Evolutionary conservation across 2,797 vertebrate genomes (phyloP), one percentile per base, ranked within the genome.

Genomic region (Salarias fasciatus): DNA sequence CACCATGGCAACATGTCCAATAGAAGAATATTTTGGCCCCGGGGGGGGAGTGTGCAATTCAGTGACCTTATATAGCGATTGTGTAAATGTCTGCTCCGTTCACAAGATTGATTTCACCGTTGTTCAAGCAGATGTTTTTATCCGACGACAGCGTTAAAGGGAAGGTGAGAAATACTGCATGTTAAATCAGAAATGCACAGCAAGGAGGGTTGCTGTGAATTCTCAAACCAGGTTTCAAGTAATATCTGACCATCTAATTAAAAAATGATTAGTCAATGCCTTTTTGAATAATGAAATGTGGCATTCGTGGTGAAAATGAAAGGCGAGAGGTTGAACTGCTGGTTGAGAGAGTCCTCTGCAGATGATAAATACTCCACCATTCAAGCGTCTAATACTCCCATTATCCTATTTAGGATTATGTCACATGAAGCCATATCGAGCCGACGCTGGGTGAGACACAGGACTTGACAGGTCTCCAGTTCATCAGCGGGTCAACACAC

Each of bases 161-260:
- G 54, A 38, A 53, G 6, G 15, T 33, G 11, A 9, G 7, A 38
- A 3, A 5, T 13, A 1, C 28, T 2, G 0, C 7, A 48, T 11
- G 59, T 36, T 2, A 47, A 57, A 42, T 33, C 9, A 57, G 33
- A n/a, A 49, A 12, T 10, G 37, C 53, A 57, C 51, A 24, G 48
- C 43, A 35, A 48, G 2, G 11, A 14, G 40, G n/a, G 7, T 11
- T 9, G 9, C 40, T 43, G 14, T 43, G 41, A 15, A 15, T 43
- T 7, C 8, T 8, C 7, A 43, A 43, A 43, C 41, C 41, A 15
- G 8, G 8, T 15, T 15, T 43, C 8, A 43, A 3, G 13, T 8
- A 8, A 8, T 18, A 43, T 43, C 13, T 15, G 7, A 14, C 41
- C 14, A 8, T 14, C 13, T 14, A 2, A 24, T 24, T 35, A 33